phyloP scores from a whole-genome alignment of 2,888 invertebrate genomes.

The Spisula subtruncata region DNA sequence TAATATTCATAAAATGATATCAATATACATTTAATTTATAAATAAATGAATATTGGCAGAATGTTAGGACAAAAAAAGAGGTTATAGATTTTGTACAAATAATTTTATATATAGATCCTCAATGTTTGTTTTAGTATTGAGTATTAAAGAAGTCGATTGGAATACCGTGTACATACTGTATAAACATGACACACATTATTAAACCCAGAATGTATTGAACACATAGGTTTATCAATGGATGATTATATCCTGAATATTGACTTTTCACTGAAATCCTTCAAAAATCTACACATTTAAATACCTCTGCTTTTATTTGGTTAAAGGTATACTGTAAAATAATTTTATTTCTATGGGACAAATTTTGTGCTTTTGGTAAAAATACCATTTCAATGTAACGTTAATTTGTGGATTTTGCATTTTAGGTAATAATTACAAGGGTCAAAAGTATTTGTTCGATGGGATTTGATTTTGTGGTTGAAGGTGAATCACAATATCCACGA shows the following conservation, averaged over 20 bases:
- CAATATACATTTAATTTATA: background rate
- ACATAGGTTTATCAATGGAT: background rate
- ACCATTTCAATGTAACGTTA: no score
- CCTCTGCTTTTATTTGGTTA: background rate
- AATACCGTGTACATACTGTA: background rate
- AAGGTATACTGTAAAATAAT: no score
- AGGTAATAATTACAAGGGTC: no score
- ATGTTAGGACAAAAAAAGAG: background rate
- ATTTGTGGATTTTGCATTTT: no score
- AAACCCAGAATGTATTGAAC: background rate
- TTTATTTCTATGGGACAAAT: no score
- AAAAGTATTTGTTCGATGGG: no score
- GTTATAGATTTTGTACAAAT: background rate
- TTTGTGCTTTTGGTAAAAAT: no score
- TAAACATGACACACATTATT: background rate
- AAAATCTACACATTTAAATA: constrained; percentile 1
- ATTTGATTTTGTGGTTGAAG: no score
- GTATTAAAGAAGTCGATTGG: background rate
- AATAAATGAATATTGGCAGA: background rate
- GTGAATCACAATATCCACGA: no score
- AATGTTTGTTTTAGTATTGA: constrained; percentile 4
- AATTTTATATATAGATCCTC: background rate
- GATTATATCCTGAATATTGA: background rate
- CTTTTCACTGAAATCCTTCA: background rate
- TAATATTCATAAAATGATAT: background rate